Conservation (phyloP, 2,888 invertebrate species). For the Drosophila suboccidentalis region DNA sequence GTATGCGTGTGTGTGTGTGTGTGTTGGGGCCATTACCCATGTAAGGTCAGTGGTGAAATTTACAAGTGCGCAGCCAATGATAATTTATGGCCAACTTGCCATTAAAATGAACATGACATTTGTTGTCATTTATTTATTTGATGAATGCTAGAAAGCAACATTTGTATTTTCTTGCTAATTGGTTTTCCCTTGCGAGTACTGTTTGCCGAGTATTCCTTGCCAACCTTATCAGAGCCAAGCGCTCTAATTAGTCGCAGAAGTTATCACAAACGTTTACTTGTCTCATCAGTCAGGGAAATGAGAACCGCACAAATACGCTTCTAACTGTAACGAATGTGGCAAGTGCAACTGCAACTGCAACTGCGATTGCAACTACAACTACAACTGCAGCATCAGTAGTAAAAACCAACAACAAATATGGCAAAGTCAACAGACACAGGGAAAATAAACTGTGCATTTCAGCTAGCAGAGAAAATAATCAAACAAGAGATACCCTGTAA, state of each 20-base stretch:
- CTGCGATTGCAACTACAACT: constrained; percentile 18
- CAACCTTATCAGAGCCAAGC: constrained; percentile 5
- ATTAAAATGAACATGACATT: constrained; percentile 5
- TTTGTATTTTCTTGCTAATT: constrained; percentile 10
- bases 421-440: constrained; percentile 16
- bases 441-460: constrained; percentile 1
- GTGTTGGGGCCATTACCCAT: constrained; percentile 20
- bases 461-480: not conserved
- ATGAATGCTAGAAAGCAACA: constrained; percentile 5
- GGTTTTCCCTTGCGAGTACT: constrained; percentile 1
- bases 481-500: constrained; percentile 5
- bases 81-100: constrained; percentile 25
- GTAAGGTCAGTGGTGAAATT: constrained; percentile 28
- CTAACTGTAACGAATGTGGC: constrained; percentile 14
- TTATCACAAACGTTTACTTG: constrained; percentile 54
- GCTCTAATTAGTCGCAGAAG: constrained; percentile 44
- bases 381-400: constrained; percentile 19
- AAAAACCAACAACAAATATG: constrained; percentile 19
- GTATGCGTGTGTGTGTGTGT: not conserved
- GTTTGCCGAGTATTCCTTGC: not conserved
- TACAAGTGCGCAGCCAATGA: constrained; percentile 30
- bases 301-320: constrained; percentile 12
- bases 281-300: constrained; percentile 57
- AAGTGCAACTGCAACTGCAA: constrained; percentile 19
- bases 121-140: constrained; percentile 4